These are phyloP conservation scores for Hydrolagus affinis DNA, from an alignment of 2,113 vertebrate genomes.

Conservation along the genomic window DNA sequence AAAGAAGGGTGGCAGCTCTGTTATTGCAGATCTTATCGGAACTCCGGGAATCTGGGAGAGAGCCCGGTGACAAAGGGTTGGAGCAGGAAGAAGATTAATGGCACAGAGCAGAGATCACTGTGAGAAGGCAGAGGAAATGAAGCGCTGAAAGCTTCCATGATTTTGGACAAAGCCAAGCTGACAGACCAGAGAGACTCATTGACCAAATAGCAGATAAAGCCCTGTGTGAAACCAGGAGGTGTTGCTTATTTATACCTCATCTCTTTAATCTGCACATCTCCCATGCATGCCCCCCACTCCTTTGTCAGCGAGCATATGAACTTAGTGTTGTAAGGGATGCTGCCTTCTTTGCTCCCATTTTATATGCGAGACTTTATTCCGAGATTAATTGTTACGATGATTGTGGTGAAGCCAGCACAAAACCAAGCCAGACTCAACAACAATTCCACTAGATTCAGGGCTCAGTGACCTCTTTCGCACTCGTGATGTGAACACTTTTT, in stretches of 20 bases:
- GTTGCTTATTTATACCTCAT: not conserved
- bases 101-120: not conserved
- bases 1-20: not conserved
- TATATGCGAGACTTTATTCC: not conserved
- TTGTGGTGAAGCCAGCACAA: too few species aligned
- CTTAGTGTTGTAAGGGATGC: not conserved
- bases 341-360: too few species aligned
- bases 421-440: too few species aligned
- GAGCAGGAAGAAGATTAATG: not conserved
- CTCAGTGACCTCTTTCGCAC: too few species aligned
- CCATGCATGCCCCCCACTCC: too few species aligned
- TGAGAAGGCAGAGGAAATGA: slow-evolving; percentile 16
- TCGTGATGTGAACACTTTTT: too few species aligned
- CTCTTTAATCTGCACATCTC: not conserved
- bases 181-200: not conserved
- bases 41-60: not conserved
- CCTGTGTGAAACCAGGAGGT: not conserved
- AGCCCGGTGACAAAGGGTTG: not conserved
- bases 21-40: slow-evolving; percentile 16
- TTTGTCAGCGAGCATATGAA: not conserved
- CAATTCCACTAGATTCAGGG: too few species aligned
- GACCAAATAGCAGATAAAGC: not conserved
- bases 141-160: not conserved
- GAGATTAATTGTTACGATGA: too few species aligned
- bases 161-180: slow-evolving; percentile 5